Evolutionary conservation across 2,113 vertebrate species (phyloP), one percentile per base, ranked within the genome.

Genomic region (Anseranas semipalmata): DNA sequence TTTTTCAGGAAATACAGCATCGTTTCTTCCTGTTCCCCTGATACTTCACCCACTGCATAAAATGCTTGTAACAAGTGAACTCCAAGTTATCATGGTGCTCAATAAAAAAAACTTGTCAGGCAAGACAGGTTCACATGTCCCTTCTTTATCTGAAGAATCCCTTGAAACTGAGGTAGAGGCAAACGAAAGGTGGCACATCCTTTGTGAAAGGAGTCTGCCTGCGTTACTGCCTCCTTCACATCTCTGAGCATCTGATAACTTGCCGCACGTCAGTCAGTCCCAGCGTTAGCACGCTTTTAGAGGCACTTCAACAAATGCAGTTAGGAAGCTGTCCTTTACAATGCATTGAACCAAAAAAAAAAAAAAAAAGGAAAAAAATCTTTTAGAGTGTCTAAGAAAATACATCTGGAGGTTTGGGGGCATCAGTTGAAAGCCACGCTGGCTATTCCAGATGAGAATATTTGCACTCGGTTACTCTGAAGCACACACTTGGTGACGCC

Each of bases 161-260:
- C 95, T 91, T 95, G 93, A 96, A 96, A 94, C 37, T 41, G 89
- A 89, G 58, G 96, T 28, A 76, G 90, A 94, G 80, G 93, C 91
- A 95, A 96, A 97, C 9, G 72, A 58, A 93, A 96, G 89, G 92
- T 94, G 91, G 93, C 94, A 95, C 70, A 88, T 96, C 87, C 95
- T 96, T 93, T 96, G 92, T 96, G 87, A 83, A 87, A 90, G 92
- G 82, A 11, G 6, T 78, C 93, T 90, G 96, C 92, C 93, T 85
- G 68, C 60, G 93, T 75, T 93, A 86, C 84, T 14, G 95, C 92
- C 79, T 37, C 93, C 95, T 93, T 96, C 91, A 80, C 39, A 97
- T 96, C 95, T 95, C 92, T n/a, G 21, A 95, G 92, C 87, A 95
- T 87, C 96, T 95, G 95, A 96, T 93, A 93, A 79, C 92, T 93